phyloP scores from a whole-genome alignment of 2,888 invertebrate species.

The Trissolcus brochymenae region DNA sequence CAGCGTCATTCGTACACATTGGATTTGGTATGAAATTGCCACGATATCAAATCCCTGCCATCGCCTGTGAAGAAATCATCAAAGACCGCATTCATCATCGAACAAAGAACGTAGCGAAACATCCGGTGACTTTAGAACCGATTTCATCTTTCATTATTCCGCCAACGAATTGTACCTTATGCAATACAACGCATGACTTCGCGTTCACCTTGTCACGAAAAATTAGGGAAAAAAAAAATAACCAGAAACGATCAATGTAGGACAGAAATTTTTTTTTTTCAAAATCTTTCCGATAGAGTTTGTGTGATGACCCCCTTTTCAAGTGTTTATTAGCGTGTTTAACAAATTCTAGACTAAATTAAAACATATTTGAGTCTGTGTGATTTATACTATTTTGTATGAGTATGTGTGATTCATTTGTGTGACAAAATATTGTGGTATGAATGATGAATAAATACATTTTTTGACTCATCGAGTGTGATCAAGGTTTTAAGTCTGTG shows the following conservation, averaged over 20 bases:
- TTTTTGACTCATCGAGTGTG: too few species aligned
- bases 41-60: constrained; percentile 69
- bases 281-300: not conserved
- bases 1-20: constrained; percentile 39
- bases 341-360: too few species aligned
- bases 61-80: constrained; percentile 66
- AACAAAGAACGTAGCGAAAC: constrained; percentile 67
- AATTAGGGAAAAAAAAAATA: constrained; percentile 12
- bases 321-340: not conserved
- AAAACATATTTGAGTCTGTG: too few species aligned
- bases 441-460: too few species aligned
- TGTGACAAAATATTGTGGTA: too few species aligned
- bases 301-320: not conserved
- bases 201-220: constrained; percentile 46
- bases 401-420: too few species aligned
- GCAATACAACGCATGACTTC: constrained; percentile 57
- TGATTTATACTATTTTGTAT: too few species aligned
- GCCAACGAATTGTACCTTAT: constrained; percentile 56
- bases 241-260: constrained; percentile 1
- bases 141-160: constrained; percentile 64
- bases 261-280: constrained; percentile 12
- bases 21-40: constrained; percentile 57
- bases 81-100: constrained; percentile 64
- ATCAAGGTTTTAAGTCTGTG: too few species aligned
- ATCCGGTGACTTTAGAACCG: constrained; percentile 69